A percentile compares a stretch with the other conserved stretches of the same genome.
phyloP scores from a whole-genome alignment of 2,888 invertebrate species.

The Coremacera marginata region DNA sequence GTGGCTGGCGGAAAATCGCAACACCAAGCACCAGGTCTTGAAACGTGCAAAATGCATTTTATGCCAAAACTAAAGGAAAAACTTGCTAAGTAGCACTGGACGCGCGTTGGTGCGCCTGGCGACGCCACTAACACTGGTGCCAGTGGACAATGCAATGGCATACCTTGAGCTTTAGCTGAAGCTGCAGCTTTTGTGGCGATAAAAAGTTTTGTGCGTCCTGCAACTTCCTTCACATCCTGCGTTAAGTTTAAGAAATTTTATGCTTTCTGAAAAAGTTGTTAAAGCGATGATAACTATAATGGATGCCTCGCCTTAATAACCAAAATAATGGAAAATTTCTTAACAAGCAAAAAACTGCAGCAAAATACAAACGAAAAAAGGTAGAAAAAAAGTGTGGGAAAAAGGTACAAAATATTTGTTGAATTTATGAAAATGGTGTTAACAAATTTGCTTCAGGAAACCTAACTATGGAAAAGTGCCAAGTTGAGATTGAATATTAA shows the following conservation, averaged over 20 bases:
- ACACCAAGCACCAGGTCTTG: constrained; percentile 7
- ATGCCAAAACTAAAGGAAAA: constrained; percentile 9
- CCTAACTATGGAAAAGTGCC: too few relatives aligned
- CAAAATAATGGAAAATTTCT: constrained; percentile 42
- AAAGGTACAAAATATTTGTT: too few relatives aligned
- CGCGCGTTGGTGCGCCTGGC: constrained; percentile 19
- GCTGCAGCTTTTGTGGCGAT: constrained; percentile 24
- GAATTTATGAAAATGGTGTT: too few relatives aligned
- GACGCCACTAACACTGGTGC: neutral
- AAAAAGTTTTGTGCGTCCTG: constrained; percentile 34
- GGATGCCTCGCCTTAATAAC: constrained; percentile 46
- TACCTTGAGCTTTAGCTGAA: constrained; percentile 23
- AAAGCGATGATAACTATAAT: constrained; percentile 67
- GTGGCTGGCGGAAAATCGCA: constrained; percentile 6
- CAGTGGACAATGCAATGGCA: constrained; percentile 33
- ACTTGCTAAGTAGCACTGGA: constrained; percentile 36
- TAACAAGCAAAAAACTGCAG: constrained; percentile 42
- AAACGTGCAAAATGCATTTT: constrained; percentile 28
- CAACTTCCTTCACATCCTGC: constrained; percentile 27
- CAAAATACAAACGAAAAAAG: too few relatives aligned
- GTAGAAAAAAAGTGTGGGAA: too few relatives aligned
- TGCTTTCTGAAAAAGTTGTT: constrained; percentile 60
- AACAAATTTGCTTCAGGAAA: too few relatives aligned
- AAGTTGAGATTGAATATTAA: too few relatives aligned
- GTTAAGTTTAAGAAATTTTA: constrained; percentile 47